A percentile compares a stretch with the other conserved stretches of the same genome.
These are phyloP conservation scores for Monopis laevigella DNA, from an alignment of 2,888 invertebrate species.

Conservation along the genomic window DNA sequence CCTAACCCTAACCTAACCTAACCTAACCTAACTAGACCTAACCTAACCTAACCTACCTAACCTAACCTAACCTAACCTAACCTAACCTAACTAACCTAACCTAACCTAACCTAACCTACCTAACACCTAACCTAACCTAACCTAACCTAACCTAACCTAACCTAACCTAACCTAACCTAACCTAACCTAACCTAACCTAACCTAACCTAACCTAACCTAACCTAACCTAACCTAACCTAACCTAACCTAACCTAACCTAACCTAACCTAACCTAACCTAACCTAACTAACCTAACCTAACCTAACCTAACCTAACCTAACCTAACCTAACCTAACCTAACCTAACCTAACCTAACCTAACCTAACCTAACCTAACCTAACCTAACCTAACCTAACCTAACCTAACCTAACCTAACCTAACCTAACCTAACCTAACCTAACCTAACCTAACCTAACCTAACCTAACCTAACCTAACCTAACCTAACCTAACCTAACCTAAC, in stretches of 20 bases:
- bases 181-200: slow-evolving; percentile 19
- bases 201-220: slow-evolving; percentile 12
- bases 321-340: slow-evolving; percentile 5
- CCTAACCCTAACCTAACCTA: slow-evolving; percentile 21
- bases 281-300: slow-evolving; percentile 8
- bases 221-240: slow-evolving; percentile 12
- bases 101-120: slow-evolving; percentile 17
- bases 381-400: slow-evolving; percentile 12
- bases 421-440: slow-evolving; percentile 15
- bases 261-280: slow-evolving; percentile 10
- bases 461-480: slow-evolving; percentile 16
- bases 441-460: slow-evolving; percentile 15
- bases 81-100: slow-evolving; percentile 17
- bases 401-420: slow-evolving; percentile 12
- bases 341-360: slow-evolving; percentile 12
- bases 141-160: slow-evolving; percentile 16
- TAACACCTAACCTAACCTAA: slow-evolving; percentile 19
- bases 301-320: slow-evolving; percentile 13
- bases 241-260: slow-evolving; percentile 12
- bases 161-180: slow-evolving; percentile 21
- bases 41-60: slow-evolving; percentile 16
- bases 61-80: slow-evolving; percentile 18
- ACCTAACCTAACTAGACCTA: slow-evolving; percentile 11
- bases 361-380: slow-evolving; percentile 12
- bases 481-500: slow-evolving; percentile 13